Evolutionary conservation across 2,888 invertebrate genomes (phyloP), one percentile per base, ranked within the genome.

Genomic region (Thymelicus lineola): DNA sequence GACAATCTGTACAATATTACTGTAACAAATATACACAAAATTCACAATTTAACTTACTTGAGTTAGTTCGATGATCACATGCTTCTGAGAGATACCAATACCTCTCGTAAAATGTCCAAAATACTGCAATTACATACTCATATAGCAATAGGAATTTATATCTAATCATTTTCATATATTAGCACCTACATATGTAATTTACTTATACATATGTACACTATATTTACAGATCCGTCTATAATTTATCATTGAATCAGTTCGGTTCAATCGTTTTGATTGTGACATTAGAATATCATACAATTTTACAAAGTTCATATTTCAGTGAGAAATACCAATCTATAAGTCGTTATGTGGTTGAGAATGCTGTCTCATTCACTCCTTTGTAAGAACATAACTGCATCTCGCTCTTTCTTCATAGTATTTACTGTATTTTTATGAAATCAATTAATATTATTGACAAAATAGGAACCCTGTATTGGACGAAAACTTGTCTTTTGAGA

Each of bases 201-300:
- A 45, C 38, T 28, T 65, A 57, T 55, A 55, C 46, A 57, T 42
- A 42, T 50, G 7, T 17, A 50, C 65, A 65, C 12, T 35, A 20
- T 65, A 65, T 65, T 15, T 65, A 65, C 65, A 65, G n/a, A 57
- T 57, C 38, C 36, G 28, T 20, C 53, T 63, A 64, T 12, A 42
- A 42, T 42, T 42, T 42, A 42, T 42, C 42, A 42, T 42, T 42
- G 42, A 9, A 42, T 42, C 42, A 42, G 42, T 42, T 42, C 42
- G 12, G 9, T 42, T 42, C 42, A 42, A 42, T 42, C 42, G 28
- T 10, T 42, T 42, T 42, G 42, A 42, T 42, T 42, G 42, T 42
- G 42, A 42, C 42, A 42, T 28, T 42, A 42, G 42, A 12, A 42
- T 42, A 42, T 42, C 42, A 12, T 42, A 42, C 10, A 42, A 42